phyloP scores from a whole-genome alignment of 2,113 vertebrate species.

The Mus pahari region DNA sequence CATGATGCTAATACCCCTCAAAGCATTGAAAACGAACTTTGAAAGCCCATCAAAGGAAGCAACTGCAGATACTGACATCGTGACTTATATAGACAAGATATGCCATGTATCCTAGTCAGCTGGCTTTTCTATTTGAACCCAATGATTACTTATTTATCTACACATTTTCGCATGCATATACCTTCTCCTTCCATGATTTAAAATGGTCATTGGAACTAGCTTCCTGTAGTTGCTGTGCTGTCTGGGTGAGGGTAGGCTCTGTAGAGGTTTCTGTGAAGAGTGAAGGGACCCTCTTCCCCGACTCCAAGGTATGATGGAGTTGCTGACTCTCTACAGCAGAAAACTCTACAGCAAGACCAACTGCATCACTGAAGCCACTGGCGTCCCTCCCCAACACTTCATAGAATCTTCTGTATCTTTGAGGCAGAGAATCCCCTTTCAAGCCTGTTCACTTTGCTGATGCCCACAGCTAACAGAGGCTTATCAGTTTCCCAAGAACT shows the following conservation, averaged over 20 bases:
- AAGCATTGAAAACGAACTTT: not conserved
- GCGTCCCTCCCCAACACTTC: accelerated
- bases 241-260: not conserved
- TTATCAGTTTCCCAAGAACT: not conserved
- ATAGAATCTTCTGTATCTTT: not conserved
- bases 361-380: not conserved
- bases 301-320: accelerated
- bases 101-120: not conserved
- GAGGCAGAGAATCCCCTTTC: not conserved
- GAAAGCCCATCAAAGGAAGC: not conserved
- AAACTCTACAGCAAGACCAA: not conserved
- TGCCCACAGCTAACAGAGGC: not conserved
- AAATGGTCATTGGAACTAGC: not conserved
- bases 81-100: not conserved
- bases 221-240: not conserved
- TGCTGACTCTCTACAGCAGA: not conserved
- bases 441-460: not conserved
- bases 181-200: accelerated
- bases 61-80: not conserved
- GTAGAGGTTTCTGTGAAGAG: no score
- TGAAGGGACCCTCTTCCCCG: not conserved
- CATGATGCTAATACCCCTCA: not conserved
- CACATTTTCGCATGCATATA: not conserved
- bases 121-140: not conserved
- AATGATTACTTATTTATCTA: not conserved